Base-by-base conservation (phyloP, 2,113 vertebrate genomes). In the Gasterosteus nipponicus region DNA sequence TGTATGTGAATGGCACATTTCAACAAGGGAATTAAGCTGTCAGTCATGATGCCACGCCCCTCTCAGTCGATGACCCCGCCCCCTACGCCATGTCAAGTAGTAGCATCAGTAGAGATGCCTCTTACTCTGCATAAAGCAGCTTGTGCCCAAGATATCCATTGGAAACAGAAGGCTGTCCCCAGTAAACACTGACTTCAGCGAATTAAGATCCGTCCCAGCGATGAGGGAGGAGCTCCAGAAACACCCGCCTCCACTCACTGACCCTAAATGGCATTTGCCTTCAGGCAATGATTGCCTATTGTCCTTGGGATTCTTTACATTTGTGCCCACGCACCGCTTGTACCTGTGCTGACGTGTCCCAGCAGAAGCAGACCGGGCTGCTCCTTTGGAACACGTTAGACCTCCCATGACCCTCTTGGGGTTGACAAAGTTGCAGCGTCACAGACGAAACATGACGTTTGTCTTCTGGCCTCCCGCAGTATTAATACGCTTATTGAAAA, bases 71-170 rank as follows among this genome's bases (percentile, higher is more conserved):
- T 38, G 35, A 26, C 35, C 35, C 35, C 35, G 7, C 35, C 35
- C 35, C 35, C 35, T 38, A 38, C 35, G 7, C 33, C 33, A 33
- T 0, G 33, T 33, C 33, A 33, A 33, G 33, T 33, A 33, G 33
- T 33, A 33, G 83, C 79, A 42, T 80, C 68, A 80, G 61, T 69
- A 26, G 60, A 73, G 77, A 38, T 39, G 68, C 51, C n/a, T 39
- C 57, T 35, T 12, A 66, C 71, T 71, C 75, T 58, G 44, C 66
- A 62, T 56, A 8, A 11, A 69, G 7, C 10, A 14, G 19, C 44
- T 29, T 60, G 73, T 41, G 41, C 47, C 16, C 29, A 51, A 51
- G 15, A 38, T 35, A 51, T 18, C 7, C 3, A n/a, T n/a, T 7
- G 16, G 16, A 22, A 46, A 35, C 2, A 29, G 5, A 53, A 15